phyloP scores from a whole-genome alignment of 2,888 invertebrate genomes.

The Melitaea athalia region DNA sequence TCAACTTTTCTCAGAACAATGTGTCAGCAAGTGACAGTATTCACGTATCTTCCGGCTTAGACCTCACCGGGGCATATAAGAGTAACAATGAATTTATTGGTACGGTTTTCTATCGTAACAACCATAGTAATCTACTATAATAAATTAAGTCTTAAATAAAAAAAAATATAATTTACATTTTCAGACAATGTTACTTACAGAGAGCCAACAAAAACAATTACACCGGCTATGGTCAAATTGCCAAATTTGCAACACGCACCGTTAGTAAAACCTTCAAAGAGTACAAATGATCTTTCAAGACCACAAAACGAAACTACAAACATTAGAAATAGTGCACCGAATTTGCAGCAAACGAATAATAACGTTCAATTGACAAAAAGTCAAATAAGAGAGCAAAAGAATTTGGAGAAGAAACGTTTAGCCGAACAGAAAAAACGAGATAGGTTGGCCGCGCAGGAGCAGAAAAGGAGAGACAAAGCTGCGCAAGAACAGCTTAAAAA shows the following conservation, averaged over 20 bases:
- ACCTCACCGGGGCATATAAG: constrained; percentile 64
- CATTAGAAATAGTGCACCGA: constrained; percentile 53
- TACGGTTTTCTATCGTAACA: constrained; percentile 44
- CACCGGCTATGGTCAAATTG: constrained; percentile 54
- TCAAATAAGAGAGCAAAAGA: constrained; percentile 56
- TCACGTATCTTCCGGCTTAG: constrained; percentile 47
- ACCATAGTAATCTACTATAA: background rate
- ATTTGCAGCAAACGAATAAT: constrained; percentile 50
- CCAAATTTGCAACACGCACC: constrained; percentile 41
- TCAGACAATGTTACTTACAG: constrained; percentile 45
- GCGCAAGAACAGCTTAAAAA: constrained; percentile 42
- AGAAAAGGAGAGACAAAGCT: constrained; percentile 46
- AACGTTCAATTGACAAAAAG: constrained; percentile 44
- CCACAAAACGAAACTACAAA: constrained; percentile 43
- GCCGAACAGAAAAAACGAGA: constrained; percentile 55
- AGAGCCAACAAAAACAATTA: constrained; percentile 51
- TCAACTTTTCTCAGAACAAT: constrained; percentile 56
- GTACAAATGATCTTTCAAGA: constrained; percentile 54
- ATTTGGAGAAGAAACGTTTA: constrained; percentile 57
- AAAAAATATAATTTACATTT: constrained; percentile 7
- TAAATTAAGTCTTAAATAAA: background rate
- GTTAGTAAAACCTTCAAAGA: constrained; percentile 52
- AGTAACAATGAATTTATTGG: constrained; percentile 62
- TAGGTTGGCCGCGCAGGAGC: constrained; percentile 44
- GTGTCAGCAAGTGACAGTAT: constrained; percentile 45